Base-by-base conservation (phyloP, 2,888 invertebrate species). In the Pachymerium ferrugineum region DNA sequence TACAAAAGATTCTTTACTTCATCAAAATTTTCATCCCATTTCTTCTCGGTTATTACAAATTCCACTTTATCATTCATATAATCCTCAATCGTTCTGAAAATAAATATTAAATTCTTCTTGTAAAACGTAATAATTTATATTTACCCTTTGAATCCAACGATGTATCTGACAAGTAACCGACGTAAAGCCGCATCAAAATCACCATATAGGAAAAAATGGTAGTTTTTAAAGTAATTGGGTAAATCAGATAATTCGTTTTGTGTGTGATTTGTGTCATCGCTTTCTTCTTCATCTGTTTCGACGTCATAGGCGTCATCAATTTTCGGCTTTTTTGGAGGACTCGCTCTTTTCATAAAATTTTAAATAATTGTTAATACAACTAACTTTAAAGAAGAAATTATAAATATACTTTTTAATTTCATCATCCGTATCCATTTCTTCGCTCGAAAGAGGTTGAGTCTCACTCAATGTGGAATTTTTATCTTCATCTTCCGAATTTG, bases 91-190 rank as follows among this genome's bases (percentile, higher is more conserved):
- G 78, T 77, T 30, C 82, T 83, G 78, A 62, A 25, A 73, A 31
- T 74, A 73, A 62, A 54, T 74, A n/a, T n/a, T n/a, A n/a, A n/a
- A n/a, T n/a, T n/a, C n/a, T n/a, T n/a, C n/a, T n/a, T n/a, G n/a
- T n/a, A n/a, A n/a, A n/a, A n/a, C n/a, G n/a, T n/a, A n/a, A n/a
- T n/a, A n/a, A n/a, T n/a, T n/a, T n/a, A n/a, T n/a, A n/a, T 80
- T 73, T 84, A 85, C 80, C 89, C 90, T 68, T 87, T 86, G 81
- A 88, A 89, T 0, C 89, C 89, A 70, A 82, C 82, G 72, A 90
- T 84, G 80, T 88, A 88, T 74, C 87, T 81, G 70, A 78, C 78
- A 54, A 86, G 77, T 68, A 79, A 78, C 75, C 79, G 79, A 73
- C 83, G 80, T 73, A 80, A 80, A 5, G 79, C 78, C 1, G 80